These are phyloP conservation scores for Bombyx mandarina DNA, from an alignment of 1,140 invertebrate species.

Conservation along the genomic window DNA sequence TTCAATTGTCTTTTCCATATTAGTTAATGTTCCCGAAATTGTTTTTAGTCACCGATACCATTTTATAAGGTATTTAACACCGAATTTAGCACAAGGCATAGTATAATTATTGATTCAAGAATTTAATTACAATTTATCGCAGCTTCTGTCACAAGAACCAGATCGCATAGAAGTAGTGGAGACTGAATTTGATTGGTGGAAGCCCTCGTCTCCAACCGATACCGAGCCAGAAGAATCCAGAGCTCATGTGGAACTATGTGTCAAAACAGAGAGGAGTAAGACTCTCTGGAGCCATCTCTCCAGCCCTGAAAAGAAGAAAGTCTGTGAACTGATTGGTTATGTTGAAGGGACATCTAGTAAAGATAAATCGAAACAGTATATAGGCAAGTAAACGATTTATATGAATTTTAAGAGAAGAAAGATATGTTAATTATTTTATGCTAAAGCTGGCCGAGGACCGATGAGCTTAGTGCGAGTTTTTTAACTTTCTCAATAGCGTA, in stretches of 20 bases:
- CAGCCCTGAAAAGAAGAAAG: constrained; percentile 75
- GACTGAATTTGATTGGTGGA: constrained; percentile 70
- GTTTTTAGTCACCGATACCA: too few species aligned
- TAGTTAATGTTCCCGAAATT: too few species aligned
- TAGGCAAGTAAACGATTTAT: constrained; percentile 43
- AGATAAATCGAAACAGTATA: constrained; percentile 73
- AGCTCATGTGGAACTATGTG: constrained; percentile 42
- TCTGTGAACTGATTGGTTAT: constrained; percentile 76
- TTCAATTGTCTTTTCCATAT: too few species aligned
- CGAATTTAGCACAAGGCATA: too few species aligned
- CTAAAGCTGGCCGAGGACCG: too few species aligned
- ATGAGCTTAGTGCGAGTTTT: too few species aligned
- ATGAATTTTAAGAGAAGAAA: too few species aligned
- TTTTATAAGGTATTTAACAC: too few species aligned
- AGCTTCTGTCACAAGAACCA: constrained; percentile 73
- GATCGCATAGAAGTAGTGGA: constrained; percentile 70
- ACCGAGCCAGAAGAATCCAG: constrained; percentile 35
- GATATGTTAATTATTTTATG: too few species aligned
- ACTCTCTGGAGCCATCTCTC: constrained; percentile 78
- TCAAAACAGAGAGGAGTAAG: constrained; percentile 66
- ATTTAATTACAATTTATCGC: neutral
- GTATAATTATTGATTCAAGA: too few species aligned
- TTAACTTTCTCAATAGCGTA: too few species aligned
- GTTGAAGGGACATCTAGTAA: constrained; percentile 49
- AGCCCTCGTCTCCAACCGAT: constrained; percentile 33